Evolutionary conservation across 2,888 invertebrate genomes (phyloP).

Genomic region (Papilio demoleus): DNA sequence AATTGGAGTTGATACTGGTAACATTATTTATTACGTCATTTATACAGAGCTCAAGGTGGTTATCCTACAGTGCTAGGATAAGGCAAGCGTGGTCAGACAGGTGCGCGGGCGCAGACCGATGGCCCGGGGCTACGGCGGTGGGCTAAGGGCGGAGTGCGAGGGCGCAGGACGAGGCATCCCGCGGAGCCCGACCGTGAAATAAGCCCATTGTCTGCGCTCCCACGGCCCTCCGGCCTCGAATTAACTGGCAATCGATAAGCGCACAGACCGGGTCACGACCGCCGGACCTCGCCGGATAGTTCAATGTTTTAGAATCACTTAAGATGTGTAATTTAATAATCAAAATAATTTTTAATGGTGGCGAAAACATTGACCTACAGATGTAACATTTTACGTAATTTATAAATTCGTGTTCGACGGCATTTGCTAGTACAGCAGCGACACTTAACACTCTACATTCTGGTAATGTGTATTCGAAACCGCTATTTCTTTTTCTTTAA

Average conservation of each 20-base stretch:
- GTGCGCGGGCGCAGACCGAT: slow-evolving; percentile 45
- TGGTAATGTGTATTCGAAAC: not conserved
- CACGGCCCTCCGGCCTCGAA: slow-evolving; percentile 43
- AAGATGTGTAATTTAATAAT: slow-evolving; percentile 14
- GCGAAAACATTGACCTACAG: not conserved
- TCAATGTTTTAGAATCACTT: slow-evolving; percentile 2
- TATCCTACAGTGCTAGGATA: slow-evolving; percentile 37
- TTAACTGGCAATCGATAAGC: slow-evolving; percentile 36
- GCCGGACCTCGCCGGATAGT: not conserved
- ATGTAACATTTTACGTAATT: not conserved
- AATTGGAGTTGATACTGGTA: not conserved
- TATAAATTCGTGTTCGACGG: not conserved
- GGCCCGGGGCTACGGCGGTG: slow-evolving; percentile 31
- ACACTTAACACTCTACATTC: not conserved
- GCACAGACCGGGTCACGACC: slow-evolving; percentile 33
- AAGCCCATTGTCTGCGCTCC: slow-evolving; percentile 48
- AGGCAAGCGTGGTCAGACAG: slow-evolving; percentile 51
- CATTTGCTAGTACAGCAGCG: not conserved
- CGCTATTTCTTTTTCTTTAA: not conserved
- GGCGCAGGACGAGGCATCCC: slow-evolving; percentile 42
- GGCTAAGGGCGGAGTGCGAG: slow-evolving; percentile 40
- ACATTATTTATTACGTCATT: slow-evolving; percentile 3
- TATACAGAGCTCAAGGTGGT: not conserved
- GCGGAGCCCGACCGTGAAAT: slow-evolving; percentile 50
- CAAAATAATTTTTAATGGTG: not conserved